phyloP scores from a whole-genome alignment of 2,888 invertebrate genomes.

The Unio delphinus region DNA sequence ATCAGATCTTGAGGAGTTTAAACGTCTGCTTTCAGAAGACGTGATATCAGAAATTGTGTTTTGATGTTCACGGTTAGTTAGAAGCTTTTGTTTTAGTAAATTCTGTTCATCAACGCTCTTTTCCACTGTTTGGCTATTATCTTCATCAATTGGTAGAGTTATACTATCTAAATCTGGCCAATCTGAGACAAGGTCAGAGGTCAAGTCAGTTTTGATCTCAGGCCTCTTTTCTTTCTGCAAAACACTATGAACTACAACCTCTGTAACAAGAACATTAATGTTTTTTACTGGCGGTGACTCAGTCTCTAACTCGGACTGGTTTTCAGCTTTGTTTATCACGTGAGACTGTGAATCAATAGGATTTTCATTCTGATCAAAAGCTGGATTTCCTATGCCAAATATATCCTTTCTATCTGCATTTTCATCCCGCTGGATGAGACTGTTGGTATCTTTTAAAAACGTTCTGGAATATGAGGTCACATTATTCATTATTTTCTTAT shows the following conservation, averaged over 20 bases:
- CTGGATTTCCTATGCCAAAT: too few species aligned
- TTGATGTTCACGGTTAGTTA: conserved; percentile 2
- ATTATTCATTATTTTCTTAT: too few species aligned
- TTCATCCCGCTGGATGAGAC: too few species aligned
- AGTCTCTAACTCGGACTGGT: not conserved
- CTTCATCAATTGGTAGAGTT: conserved; percentile 9
- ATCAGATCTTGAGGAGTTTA: too few species aligned
- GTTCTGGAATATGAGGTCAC: too few species aligned
- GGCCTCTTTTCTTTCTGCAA: not conserved
- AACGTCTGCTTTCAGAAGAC: too few species aligned
- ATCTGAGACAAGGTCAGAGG: conserved; percentile 10
- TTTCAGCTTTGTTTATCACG: not conserved
- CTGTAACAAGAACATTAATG: not conserved
- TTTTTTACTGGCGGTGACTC: not conserved
- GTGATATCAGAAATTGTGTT: too few species aligned
- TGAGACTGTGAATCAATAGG: too few species aligned
- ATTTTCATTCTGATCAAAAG: too few species aligned
- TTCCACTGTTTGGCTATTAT: not conserved
- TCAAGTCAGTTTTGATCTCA: not conserved
- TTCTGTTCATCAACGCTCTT: conserved; percentile 1
- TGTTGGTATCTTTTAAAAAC: too few species aligned
- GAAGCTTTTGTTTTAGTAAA: conserved; percentile 11
- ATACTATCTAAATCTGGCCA: conserved; percentile 35
- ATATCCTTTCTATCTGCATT: too few species aligned
- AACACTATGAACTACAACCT: not conserved